Evolutionary conservation across 2,888 invertebrate species (phyloP), one percentile per base, ranked within the genome.

Genomic region (Conus canariensis): DNA sequence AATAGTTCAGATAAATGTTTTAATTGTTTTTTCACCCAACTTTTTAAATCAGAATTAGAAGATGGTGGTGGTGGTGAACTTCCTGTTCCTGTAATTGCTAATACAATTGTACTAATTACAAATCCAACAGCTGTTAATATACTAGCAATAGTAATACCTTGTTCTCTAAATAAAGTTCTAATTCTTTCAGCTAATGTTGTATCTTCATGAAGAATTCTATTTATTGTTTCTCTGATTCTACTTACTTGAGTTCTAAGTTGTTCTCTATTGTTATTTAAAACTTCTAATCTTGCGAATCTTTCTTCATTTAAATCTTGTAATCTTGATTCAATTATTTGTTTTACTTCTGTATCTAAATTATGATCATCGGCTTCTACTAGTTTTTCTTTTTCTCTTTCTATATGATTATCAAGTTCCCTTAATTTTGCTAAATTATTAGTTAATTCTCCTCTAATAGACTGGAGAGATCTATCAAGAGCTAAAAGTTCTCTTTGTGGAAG

Each of bases 181-280:
- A 80, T 80, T 80, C 80, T 80, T 45, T 80, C 80, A 5, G 80
- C 45, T 80, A 80, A 45, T 45, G 80, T 80, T 14, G 80, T 80
- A 80, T 80, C 45, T 80, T 80, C 80, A 80, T 80, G 45, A 80
- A 80, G 30, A 30, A 80, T 80, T 80, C 45, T 80, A 16, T 80
- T 80, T 77, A 80, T 80, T 16, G 80, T 80, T 80, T 80, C 80
- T 80, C 45, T 77, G 8, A 80, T 80, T 80, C 80, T 80, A 16
- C 12, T 45, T 45, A 80, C 9, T 80, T 80, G 80, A 14, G 80
- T 45, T 45, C 45, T 45, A 16, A 80, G 14, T 45, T 80, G 12
- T 45, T 80, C 80, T 45, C 80, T 80, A 19, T 30, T 45, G 22
- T 14, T 14, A 80, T 14, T 45, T 45, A 80, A 80, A 30, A 12